Percentiles rank a stretch among this genome's conserved stretches.
Evolutionary conservation across 2,888 invertebrate species (phyloP).

Genomic region (Limnephilus lunatus): DNA sequence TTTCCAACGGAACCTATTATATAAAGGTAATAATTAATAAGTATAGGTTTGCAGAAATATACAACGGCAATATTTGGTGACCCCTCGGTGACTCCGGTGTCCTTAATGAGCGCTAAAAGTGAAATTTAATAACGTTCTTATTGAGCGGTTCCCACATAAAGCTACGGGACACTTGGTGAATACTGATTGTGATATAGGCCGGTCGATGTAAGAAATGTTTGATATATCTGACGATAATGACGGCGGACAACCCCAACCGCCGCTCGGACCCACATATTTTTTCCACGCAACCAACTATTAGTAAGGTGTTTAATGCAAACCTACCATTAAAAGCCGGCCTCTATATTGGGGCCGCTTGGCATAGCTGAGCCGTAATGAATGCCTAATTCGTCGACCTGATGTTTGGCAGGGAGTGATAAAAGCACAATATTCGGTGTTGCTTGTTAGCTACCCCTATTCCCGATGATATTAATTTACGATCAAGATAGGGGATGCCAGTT

Average conservation of each 20-base stretch:
- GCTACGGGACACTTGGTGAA: conserved; percentile 23
- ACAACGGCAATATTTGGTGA: neutral
- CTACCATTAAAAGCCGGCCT: conserved; percentile 62
- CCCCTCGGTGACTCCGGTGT: neutral
- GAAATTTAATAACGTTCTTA: neutral
- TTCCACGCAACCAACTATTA: conserved; percentile 64
- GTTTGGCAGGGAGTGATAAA: conserved; percentile 57
- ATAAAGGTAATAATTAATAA: neutral
- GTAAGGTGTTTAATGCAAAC: conserved; percentile 65
- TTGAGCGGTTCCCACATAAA: neutral
- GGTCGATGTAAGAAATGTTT: conserved; percentile 24
- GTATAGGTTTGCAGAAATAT: neutral
- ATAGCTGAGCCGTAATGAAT: conserved; percentile 57
- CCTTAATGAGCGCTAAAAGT: neutral
- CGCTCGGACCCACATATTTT: conserved; percentile 55
- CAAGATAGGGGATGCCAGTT: conserved; percentile 61
- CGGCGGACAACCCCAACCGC: neutral
- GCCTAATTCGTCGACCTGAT: conserved; percentile 40
- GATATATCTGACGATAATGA: conserved; percentile 45
- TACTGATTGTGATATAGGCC: conserved; percentile 30
- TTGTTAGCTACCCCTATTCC: conserved; percentile 52
- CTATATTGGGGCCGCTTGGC: conserved; percentile 47
- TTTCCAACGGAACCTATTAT: neutral
- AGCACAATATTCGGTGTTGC: conserved; percentile 54
- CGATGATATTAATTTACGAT: conserved; percentile 64